These are phyloP conservation scores for Standfussiana lucernea DNA, from an alignment of 2,888 invertebrate species.

Conservation along the genomic window DNA sequence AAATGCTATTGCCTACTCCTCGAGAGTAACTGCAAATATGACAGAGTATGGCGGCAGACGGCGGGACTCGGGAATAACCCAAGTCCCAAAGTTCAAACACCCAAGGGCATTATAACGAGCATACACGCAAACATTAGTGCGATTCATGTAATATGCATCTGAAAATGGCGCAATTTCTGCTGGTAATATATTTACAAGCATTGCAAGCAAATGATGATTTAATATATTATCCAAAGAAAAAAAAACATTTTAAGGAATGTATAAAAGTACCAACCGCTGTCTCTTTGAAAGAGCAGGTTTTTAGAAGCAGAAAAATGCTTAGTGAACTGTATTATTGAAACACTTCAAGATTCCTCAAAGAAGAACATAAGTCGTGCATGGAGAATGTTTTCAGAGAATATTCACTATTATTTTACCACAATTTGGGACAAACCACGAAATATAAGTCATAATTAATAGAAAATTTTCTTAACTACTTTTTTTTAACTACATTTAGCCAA, in stretches of 20 bases:
- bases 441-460: neutral
- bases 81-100: conserved; percentile 57
- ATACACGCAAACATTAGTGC: conserved; percentile 49
- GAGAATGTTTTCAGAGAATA: neutral
- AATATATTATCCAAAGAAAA: neutral
- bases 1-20: neutral
- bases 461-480: too few relatives aligned
- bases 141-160: conserved; percentile 62
- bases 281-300: neutral
- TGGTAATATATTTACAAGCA: conserved; percentile 41
- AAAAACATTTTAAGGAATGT: neutral
- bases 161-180: conserved; percentile 51
- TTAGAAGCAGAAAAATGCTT: neutral
- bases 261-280: neutral
- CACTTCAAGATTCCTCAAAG: neutral
- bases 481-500: neutral
- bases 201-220: conserved; percentile 7
- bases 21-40: conserved; percentile 31
- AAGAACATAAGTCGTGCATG: neutral
- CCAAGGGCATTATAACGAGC: conserved; percentile 55
- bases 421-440: neutral
- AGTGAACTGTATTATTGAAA: conserved; percentile 6
- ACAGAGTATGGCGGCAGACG: conserved; percentile 42
- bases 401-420: neutral
- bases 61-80: conserved; percentile 30